A percentile compares a stretch with the other conserved stretches of the same genome.
phyloP scores from a whole-genome alignment of 1,140 invertebrate genomes.

The Teleopsis dalmanni region DNA sequence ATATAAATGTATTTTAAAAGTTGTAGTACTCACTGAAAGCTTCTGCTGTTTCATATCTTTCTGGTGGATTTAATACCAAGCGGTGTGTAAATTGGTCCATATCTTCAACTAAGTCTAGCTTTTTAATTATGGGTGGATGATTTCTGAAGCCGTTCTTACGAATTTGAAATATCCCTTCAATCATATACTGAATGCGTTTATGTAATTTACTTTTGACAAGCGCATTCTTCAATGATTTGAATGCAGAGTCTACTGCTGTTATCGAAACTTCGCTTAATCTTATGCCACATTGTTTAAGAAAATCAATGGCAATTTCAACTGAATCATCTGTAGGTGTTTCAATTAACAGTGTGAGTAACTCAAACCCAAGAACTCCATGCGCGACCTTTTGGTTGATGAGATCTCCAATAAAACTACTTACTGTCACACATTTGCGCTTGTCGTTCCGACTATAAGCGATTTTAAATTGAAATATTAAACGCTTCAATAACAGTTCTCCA shows the following conservation, averaged over 20 bases:
- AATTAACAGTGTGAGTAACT: conserved; percentile 87
- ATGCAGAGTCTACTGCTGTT: conserved; percentile 86
- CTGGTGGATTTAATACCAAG: conserved; percentile 80
- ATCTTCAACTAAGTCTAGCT: conserved; percentile 93
- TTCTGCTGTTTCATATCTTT: conserved; percentile 76
- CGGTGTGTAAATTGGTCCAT: conserved; percentile 96
- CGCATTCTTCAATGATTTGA: conserved; percentile 90
- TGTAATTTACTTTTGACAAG: conserved; percentile 90
- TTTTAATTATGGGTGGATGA: conserved; percentile 76
- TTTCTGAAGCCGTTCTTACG: conserved; percentile 97
- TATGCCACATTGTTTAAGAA: conserved; percentile 94
- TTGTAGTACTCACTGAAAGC: conserved; percentile 73
- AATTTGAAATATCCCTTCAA: conserved; percentile 94
- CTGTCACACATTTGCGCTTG: conserved; percentile 83
- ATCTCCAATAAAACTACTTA: conserved; percentile 91
- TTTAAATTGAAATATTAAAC: conserved; percentile 91
- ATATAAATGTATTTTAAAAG: not conserved
- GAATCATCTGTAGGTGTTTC: conserved; percentile 96
- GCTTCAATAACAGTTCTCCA: conserved; percentile 84
- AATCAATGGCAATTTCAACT: conserved; percentile 92
- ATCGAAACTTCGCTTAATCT: conserved; percentile 87
- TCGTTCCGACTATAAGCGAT: conserved; percentile 90
- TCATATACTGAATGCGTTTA: conserved; percentile 94
- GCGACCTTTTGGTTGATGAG: conserved; percentile 95
- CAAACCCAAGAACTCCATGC: conserved; percentile 93